Base-by-base conservation (phyloP, 2,113 vertebrate genomes). In the Festucalex cinctus region DNA sequence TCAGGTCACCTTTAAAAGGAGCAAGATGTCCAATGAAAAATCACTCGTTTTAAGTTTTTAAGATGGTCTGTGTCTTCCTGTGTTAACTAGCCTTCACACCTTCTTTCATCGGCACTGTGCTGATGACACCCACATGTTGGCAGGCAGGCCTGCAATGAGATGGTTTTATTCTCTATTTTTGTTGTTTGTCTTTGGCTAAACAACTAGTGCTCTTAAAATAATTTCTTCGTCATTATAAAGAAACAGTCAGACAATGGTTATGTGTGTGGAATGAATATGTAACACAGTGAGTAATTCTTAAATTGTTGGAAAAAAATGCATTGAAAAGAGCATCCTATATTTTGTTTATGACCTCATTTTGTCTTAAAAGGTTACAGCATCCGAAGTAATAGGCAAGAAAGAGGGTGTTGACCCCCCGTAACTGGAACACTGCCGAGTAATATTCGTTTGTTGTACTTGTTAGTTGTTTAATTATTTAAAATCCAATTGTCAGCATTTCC, bases 41-140 rank as follows among this genome's bases (percentile, higher is more conserved):
- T 22, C 1, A 7, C 0, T 24, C 8, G 8, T 67, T 79, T 49
- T 24, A 56, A 22, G 4, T 9, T 66, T 79, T 51, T 24, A 60
- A 71, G 35, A 35, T 72, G 80, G 80, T 64, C 73, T 79, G 1
- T 2, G 32, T 5, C 75, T 84, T 85, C 75, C 75, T 79, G 82
- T 79, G 74, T 70, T 67, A 66, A 68, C 19, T 73, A 4, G 4
- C 28, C 73, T 86, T 85, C 69, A 70, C 81, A 83, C 70, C 24
- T 78, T 69, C 24, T 58, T 14, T 9, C 46, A 53, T 63, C 35
- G 32, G 37, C 20, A 2, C 9, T 43, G 22, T 39, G 56, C 60
- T 62, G 56, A 68, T 8, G 1, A 71, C 82, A 22, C 77, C 66
- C 61, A 76, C 79, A 64, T 32, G 20, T 73, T 69, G 75, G 26